Percentiles rank a stretch among this genome's conserved stretches.
Conservation (phyloP, 1,140 invertebrate species). For the Samia ricini region DNA sequence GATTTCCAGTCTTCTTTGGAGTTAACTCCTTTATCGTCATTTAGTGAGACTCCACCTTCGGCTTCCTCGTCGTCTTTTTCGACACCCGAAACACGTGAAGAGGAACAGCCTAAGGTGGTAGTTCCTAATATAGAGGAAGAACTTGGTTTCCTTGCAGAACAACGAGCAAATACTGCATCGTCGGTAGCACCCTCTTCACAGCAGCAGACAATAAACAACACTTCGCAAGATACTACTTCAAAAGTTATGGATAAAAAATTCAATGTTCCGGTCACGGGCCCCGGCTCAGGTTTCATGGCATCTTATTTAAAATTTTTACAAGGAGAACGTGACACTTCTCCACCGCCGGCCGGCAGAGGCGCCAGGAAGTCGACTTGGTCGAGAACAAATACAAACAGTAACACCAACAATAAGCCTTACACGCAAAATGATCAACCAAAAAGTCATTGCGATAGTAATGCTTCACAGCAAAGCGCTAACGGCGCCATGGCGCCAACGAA, state of each 20-base stretch:
- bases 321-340: constrained; percentile 87
- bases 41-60: constrained; percentile 78
- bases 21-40: constrained; percentile 80
- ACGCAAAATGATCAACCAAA: constrained; percentile 59
- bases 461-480: constrained; percentile 62
- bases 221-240: constrained; percentile 70
- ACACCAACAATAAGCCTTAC: constrained; percentile 60
- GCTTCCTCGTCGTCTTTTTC: constrained; percentile 76
- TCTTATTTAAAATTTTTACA: constrained; percentile 91
- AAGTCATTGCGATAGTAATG: constrained; percentile 49
- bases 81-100: constrained; percentile 78
- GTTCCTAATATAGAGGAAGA: constrained; percentile 92
- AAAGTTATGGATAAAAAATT: constrained; percentile 78
- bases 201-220: constrained; percentile 72
- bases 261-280: constrained; percentile 78
- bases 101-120: constrained; percentile 88
- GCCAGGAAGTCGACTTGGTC: constrained; percentile 83
- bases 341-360: constrained; percentile 82
- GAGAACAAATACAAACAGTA: constrained; percentile 72
- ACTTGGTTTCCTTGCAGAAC: constrained; percentile 85
- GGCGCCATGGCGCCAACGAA: constrained; percentile 61
- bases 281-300: constrained; percentile 88
- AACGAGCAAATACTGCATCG: constrained; percentile 76
- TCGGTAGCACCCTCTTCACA: constrained; percentile 76
- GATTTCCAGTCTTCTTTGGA: constrained; percentile 83